These are phyloP conservation scores for Corynorhinus townsendii DNA, from an alignment of 2,113 vertebrate species.

Conservation along the genomic window DNA sequence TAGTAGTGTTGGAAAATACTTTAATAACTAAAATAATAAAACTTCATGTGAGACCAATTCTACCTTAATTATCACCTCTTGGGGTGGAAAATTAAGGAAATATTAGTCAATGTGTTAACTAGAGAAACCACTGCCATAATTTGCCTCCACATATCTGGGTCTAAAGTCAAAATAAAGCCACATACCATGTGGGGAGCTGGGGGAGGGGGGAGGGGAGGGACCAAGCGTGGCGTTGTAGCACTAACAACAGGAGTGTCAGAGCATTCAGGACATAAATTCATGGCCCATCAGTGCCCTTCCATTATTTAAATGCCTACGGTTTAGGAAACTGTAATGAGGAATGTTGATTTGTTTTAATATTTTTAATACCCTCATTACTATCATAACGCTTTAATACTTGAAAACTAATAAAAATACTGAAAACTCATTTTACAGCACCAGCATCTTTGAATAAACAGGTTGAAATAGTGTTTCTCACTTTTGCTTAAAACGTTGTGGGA, in stretches of 20 bases:
- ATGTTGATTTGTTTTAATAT: not conserved
- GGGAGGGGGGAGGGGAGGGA: not conserved
- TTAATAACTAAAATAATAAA: slow-evolving; percentile 67
- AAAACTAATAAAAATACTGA: not conserved
- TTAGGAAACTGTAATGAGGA: not conserved
- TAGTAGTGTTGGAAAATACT: slow-evolving; percentile 48
- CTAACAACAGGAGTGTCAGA: not conserved
- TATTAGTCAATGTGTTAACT: slow-evolving; percentile 39
- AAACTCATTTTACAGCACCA: not conserved
- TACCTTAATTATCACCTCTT: slow-evolving; percentile 54
- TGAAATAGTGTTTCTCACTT: not conserved
- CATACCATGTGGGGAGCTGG: not conserved
- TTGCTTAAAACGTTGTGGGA: not conserved
- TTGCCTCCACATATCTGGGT: slow-evolving; percentile 18
- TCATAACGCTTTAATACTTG: not conserved
- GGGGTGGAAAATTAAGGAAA: slow-evolving; percentile 43
- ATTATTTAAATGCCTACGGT: not conserved
- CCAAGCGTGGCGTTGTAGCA: not conserved
- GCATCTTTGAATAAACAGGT: not conserved
- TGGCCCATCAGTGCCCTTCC: not conserved
- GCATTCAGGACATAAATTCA: not conserved
- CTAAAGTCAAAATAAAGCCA: slow-evolving; percentile 16
- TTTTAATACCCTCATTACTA: not conserved
- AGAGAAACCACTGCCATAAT: slow-evolving; percentile 38
- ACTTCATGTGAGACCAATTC: slow-evolving; percentile 36